Conservation (phyloP, 2,113 vertebrate genomes). For the Beaufortia kweichowensis region DNA sequence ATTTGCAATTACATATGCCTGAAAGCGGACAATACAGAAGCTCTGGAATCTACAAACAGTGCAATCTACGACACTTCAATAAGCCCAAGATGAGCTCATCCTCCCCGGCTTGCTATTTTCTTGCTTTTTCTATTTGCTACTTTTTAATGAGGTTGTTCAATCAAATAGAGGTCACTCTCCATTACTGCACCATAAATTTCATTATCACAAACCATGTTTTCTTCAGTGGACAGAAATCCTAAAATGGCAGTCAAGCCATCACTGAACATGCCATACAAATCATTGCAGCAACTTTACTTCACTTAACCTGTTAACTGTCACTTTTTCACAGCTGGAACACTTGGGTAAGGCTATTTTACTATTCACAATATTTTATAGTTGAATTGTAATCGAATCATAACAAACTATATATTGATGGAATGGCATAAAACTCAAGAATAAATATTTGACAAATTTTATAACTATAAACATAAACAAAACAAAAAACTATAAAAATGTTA, state of each 20-base stretch:
- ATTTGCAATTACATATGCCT: neutral
- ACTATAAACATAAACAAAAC: no score
- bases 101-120: neutral
- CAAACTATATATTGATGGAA: no score
- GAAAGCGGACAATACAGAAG: neutral
- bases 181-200: neutral
- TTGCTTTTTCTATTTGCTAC: slow-evolving; percentile 12
- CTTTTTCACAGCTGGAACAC: no score
- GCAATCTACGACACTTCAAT: neutral
- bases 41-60: neutral
- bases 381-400: no score
- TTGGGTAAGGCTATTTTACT: no score
- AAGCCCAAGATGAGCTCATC: no score
- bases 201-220: neutral
- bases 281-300: neutral
- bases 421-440: no score
- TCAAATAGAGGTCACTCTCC: neutral
- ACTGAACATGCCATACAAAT: neutral
- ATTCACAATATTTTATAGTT: no score
- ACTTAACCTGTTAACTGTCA: neutral
- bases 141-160: slow-evolving; percentile 23
- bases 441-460: no score
- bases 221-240: neutral
- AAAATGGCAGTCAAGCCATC: neutral
- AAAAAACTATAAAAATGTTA: no score